These are phyloP conservation scores for Mactra quadrangularis DNA, from an alignment of 1,140 invertebrate genomes.

Conservation along the genomic window DNA sequence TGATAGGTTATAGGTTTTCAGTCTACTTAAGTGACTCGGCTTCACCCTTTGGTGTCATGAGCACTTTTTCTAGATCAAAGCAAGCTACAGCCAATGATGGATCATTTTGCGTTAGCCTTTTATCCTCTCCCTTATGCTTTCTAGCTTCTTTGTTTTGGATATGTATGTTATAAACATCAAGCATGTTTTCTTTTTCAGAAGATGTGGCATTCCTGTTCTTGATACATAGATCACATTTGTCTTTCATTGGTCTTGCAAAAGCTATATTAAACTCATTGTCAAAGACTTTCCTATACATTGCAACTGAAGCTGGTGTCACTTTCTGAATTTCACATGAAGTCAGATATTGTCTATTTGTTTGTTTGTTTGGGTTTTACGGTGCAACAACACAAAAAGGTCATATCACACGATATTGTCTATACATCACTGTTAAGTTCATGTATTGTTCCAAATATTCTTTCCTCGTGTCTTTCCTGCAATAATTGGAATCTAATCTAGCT, in stretches of 20 bases:
- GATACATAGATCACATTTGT: constrained; percentile 25
- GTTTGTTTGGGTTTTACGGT: no score
- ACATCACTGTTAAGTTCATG: constrained; percentile 14
- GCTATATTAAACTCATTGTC: constrained; percentile 22
- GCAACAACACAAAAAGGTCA: no score
- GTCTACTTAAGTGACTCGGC: background rate
- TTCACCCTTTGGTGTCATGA: constrained; percentile 13
- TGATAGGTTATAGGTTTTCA: constrained; percentile 23
- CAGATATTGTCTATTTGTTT: no score
- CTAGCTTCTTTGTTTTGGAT: constrained; percentile 15
- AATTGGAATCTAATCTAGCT: background rate
- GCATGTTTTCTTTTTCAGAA: background rate
- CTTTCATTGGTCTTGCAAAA: background rate
- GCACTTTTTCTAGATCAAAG: constrained; percentile 29
- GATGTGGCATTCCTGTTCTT: background rate
- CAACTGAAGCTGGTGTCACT: background rate
- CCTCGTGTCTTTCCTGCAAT: constrained; percentile 27
- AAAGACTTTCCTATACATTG: constrained; percentile 11
- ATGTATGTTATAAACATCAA: background rate
- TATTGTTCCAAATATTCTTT: constrained; percentile 1
- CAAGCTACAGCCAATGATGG: background rate
- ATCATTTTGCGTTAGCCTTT: background rate
- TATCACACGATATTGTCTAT: background rate
- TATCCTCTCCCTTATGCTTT: background rate
- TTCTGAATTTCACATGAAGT: background rate